phyloP scores from a whole-genome alignment of 2,888 invertebrate genomes.

The Rutpela maculata region DNA sequence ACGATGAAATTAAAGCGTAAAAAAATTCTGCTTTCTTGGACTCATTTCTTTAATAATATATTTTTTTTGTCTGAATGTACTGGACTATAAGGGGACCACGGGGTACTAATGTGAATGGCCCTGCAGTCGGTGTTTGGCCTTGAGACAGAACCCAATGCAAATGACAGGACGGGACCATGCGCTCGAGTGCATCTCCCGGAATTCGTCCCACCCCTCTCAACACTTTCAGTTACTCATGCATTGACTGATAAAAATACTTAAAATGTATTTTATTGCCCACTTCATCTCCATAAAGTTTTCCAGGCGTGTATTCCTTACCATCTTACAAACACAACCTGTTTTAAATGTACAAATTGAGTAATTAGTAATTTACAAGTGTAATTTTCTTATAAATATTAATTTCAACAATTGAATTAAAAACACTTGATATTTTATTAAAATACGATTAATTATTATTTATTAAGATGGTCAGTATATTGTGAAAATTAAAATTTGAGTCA shows the following conservation, averaged over 20 bases:
- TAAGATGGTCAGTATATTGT: no score
- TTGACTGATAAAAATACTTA: constrained; percentile 32
- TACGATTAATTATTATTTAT: no score
- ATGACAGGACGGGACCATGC: constrained; percentile 57
- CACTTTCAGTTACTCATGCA: constrained; percentile 34
- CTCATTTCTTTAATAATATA: no score
- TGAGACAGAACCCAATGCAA: constrained; percentile 39
- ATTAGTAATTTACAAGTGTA: constrained; percentile 22
- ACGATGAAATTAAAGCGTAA: no score
- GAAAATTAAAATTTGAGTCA: no score
- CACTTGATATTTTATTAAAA: neutral
- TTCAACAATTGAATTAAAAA: neutral
- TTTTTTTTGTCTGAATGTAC: no score
- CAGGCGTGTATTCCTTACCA: neutral
- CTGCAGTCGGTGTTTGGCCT: constrained; percentile 39
- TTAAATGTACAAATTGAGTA: constrained; percentile 18
- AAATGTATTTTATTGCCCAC: constrained; percentile 34
- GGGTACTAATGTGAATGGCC: constrained; percentile 30
- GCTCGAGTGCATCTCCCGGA: constrained; percentile 62
- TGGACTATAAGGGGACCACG: constrained; percentile 34
- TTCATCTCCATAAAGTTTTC: constrained; percentile 25
- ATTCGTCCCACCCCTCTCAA: constrained; percentile 45
- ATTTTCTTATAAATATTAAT: constrained; percentile 17
- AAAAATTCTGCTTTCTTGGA: no score
- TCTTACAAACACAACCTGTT: neutral